Percentiles rank a stretch among this genome's conserved stretches.
phyloP scores from a whole-genome alignment of 2,888 invertebrate genomes.

The Blastobasis adustella region DNA sequence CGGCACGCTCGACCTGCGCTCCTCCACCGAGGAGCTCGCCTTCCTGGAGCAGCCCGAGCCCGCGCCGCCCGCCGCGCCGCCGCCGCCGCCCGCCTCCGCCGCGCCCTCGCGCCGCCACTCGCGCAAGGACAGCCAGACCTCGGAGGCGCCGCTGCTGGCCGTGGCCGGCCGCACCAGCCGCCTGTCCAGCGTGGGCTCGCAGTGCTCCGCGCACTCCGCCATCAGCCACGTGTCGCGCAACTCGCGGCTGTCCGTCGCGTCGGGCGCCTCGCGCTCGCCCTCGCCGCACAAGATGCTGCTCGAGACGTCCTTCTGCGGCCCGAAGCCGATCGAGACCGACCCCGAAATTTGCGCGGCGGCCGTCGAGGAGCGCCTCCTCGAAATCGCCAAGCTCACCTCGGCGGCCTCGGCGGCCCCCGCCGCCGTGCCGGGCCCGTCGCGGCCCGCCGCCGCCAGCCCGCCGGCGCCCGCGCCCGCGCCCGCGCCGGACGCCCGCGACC shows the following conservation, averaged over 20 bases:
- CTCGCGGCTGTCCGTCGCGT: conserved; percentile 63
- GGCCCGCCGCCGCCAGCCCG: conserved; percentile 7
- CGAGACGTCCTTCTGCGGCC: conserved; percentile 93
- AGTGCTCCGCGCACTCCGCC: conserved; percentile 79
- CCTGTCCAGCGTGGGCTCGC: conserved; percentile 87
- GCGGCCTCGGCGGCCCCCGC: conserved; percentile 8
- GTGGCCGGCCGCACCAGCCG: conserved; percentile 88
- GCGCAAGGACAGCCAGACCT: conserved; percentile 83
- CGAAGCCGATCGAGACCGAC: conserved; percentile 79
- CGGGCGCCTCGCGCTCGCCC: conserved; percentile 80
- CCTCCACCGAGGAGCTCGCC: conserved; percentile 91
- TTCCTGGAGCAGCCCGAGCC: conserved; percentile 77
- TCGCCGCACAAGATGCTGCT: conserved; percentile 93
- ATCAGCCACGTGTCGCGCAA: conserved; percentile 48
- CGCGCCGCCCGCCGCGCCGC: conserved; percentile 10
- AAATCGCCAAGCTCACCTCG: conserved; percentile 43
- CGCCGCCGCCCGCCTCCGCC: conserved; percentile 39
- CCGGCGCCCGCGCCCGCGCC: conserved; percentile 13
- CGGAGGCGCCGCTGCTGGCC: conserved; percentile 83
- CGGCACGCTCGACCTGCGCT: conserved; percentile 88
- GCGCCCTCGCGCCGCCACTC: conserved; percentile 67
- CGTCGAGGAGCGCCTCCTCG: conserved; percentile 57
- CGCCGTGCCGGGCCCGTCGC: conserved; percentile 8
- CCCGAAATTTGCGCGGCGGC: conserved; percentile 66
- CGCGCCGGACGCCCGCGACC: conserved; percentile 43